phyloP scores from a whole-genome alignment of 2,888 invertebrate species.

The Harpagoxenus sublaevis region DNA sequence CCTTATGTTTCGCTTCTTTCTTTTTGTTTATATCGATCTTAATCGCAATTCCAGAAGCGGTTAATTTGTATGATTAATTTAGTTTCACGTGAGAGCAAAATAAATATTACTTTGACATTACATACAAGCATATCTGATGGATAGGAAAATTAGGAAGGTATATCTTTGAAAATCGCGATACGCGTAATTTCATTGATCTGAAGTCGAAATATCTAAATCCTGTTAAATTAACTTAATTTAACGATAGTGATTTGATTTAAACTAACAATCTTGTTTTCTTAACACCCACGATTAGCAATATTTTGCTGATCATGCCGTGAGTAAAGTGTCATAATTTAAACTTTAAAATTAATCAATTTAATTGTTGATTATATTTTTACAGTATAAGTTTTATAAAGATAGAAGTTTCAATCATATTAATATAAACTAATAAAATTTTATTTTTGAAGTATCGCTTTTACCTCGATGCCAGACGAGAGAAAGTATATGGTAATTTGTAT shows the following conservation, averaged over 20 bases:
- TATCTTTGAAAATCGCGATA: neutral
- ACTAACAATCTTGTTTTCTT: neutral
- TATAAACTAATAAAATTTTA: neutral
- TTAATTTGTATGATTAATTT: neutral
- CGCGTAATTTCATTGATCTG: neutral
- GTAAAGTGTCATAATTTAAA: neutral
- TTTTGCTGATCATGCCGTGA: neutral
- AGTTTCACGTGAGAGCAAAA: neutral
- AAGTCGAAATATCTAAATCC: neutral
- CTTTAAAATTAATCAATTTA: neutral
- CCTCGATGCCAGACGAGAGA: neutral
- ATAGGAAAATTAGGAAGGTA: neutral
- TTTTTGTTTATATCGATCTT: constrained; percentile 8
- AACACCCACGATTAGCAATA: neutral
- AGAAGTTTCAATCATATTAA: neutral
- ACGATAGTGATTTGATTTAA: constrained; percentile 19
- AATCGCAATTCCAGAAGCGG: neutral
- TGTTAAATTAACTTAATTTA: constrained; percentile 16
- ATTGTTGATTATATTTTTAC: neutral
- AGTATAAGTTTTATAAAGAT: neutral
- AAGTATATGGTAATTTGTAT: neutral
- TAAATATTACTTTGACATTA: neutral
- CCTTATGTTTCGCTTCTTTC: neutral
- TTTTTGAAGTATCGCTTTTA: neutral
- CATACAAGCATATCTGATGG: neutral